phyloP scores from a whole-genome alignment of 2,888 invertebrate genomes.

The Allophyes oxyacanthae region DNA sequence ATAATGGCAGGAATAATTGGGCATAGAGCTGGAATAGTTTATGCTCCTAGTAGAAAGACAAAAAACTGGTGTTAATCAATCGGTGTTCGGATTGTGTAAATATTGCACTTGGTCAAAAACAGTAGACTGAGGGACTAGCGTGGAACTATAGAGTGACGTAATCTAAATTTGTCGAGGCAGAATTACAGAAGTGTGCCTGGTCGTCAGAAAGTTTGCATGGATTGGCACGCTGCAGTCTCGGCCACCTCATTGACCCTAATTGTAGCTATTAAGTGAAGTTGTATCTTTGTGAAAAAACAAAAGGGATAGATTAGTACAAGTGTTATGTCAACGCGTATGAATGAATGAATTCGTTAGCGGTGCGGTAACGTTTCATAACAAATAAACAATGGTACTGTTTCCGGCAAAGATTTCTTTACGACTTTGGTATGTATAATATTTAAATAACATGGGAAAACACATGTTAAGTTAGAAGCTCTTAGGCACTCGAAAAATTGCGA shows the following conservation, averaged over 20 bases:
- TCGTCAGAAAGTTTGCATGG: conserved; percentile 55
- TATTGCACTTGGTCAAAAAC: conserved; percentile 8
- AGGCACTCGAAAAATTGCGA: too few species aligned
- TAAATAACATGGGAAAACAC: neutral
- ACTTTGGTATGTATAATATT: conserved; percentile 2
- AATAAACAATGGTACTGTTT: conserved; percentile 12
- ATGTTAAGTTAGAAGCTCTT: neutral
- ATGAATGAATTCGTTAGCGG: conserved; percentile 18
- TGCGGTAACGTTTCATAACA: conserved; percentile 1
- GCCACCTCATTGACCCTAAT: conserved; percentile 65
- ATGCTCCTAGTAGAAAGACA: neutral
- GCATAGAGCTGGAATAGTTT: conserved; percentile 9
- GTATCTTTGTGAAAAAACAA: conserved; percentile 56
- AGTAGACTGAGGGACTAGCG: conserved; percentile 2
- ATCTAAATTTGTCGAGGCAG: conserved; percentile 31
- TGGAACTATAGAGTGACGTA: conserved; percentile 16
- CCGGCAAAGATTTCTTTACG: conserved; percentile 3
- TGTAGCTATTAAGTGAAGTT: conserved; percentile 53
- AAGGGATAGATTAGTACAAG: conserved; percentile 32
- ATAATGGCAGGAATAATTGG: conserved; percentile 31
- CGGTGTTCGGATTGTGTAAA: conserved; percentile 6
- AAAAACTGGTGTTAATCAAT: neutral
- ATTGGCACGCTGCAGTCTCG: conserved; percentile 58
- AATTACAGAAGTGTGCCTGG: conserved; percentile 46
- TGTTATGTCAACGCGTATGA: conserved; percentile 20